Conservation (phyloP, 2,113 vertebrate genomes). For the Dipodomys spectabilis region DNA sequence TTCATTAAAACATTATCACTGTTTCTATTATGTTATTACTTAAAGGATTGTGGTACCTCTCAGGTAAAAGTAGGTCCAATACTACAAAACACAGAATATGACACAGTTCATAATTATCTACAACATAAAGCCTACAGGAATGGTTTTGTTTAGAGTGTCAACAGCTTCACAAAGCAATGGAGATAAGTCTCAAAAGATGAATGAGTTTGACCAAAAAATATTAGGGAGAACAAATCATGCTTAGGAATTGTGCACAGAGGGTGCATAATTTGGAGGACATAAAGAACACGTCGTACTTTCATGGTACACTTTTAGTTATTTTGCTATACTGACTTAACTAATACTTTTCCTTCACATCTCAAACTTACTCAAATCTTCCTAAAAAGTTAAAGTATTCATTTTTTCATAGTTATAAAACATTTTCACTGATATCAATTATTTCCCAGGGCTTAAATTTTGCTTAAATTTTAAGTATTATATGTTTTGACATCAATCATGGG, state of each 20-base stretch:
- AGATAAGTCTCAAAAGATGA: background rate
- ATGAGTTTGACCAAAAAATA: constrained; percentile 27
- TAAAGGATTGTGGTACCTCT: background rate
- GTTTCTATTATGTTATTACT: constrained; percentile 10
- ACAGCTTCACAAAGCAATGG: background rate
- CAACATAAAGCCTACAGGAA: constrained; percentile 18
- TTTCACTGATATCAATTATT: constrained; percentile 30
- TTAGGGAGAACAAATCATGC: background rate
- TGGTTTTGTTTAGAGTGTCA: background rate
- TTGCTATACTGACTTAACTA: background rate
- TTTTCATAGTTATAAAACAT: constrained; percentile 32
- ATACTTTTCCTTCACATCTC: background rate
- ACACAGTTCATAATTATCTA: constrained; percentile 5
- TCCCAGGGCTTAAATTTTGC: background rate
- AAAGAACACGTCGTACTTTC: constrained; percentile 38
- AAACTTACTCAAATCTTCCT: constrained; percentile 39
- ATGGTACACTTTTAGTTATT: constrained; percentile 35
- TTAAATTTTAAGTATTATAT: background rate
- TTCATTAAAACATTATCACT: constrained; percentile 41
- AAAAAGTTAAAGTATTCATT: constrained; percentile 12
- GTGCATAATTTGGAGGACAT: background rate
- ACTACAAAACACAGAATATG: background rate
- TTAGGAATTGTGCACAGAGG: background rate
- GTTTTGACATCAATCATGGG: constrained; percentile 3
- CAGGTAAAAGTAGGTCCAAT: background rate